A percentile compares a stretch with the other conserved stretches of the same genome.
These are phyloP conservation scores for Nylanderia fulva DNA, from an alignment of 1,140 invertebrate species.

Conservation along the genomic window DNA sequence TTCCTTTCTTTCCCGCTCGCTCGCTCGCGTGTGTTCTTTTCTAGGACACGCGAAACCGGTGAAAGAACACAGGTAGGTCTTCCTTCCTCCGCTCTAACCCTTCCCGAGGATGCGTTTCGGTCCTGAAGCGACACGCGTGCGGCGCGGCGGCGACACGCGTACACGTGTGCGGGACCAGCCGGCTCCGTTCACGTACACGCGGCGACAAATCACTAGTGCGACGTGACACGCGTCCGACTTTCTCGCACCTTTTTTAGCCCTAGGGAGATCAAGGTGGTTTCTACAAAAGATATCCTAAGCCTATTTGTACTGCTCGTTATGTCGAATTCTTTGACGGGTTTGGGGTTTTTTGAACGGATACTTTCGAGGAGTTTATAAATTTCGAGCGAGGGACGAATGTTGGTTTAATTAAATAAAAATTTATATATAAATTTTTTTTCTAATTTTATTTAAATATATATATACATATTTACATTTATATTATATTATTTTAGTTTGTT, in stretches of 20 bases:
- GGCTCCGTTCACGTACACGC: slow-evolving; percentile 1
- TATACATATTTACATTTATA: too few relatives aligned
- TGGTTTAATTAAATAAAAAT: too few relatives aligned
- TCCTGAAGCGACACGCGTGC: slow-evolving; percentile 45
- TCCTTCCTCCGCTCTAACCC: slow-evolving; percentile 62
- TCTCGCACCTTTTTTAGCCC: slow-evolving; percentile 73
- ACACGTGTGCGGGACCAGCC: slow-evolving; percentile 4
- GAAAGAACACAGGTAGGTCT: slow-evolving; percentile 58
- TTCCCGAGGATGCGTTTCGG: slow-evolving; percentile 63
- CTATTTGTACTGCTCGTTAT: background rate
- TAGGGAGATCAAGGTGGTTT: background rate
- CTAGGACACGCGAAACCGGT: slow-evolving; percentile 54
- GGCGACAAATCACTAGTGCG: slow-evolving; percentile 80
- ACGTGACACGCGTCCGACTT: slow-evolving; percentile 82
- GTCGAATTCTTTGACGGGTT: background rate
- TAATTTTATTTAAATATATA: too few relatives aligned
- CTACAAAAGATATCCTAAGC: background rate
- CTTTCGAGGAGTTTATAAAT: background rate
- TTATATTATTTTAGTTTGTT: too few relatives aligned
- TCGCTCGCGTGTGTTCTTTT: slow-evolving; percentile 55
- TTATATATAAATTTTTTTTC: too few relatives aligned
- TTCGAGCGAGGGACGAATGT: too few relatives aligned
- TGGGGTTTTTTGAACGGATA: background rate
- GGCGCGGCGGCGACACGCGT: slow-evolving; percentile 27
- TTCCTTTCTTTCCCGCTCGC: slow-evolving; percentile 42